These are phyloP conservation scores for Pterocles orientalis DNA, from an alignment of 2,113 vertebrate species.

Conservation along the genomic window DNA sequence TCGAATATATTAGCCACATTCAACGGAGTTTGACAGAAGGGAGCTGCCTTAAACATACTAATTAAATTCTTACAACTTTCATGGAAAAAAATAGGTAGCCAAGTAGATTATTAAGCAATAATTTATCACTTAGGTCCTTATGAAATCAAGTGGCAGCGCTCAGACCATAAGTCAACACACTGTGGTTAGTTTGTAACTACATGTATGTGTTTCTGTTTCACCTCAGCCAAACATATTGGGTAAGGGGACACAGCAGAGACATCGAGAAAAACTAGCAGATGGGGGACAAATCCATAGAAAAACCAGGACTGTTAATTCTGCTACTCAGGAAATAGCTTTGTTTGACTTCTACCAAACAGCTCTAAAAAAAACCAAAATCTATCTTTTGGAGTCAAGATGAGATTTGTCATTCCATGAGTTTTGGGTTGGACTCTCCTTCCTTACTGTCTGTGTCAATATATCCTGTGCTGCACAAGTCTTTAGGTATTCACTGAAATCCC, in stretches of 20 bases:
- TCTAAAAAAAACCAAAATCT: background rate
- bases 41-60: background rate
- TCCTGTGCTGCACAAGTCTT: background rate
- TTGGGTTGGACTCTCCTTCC: background rate
- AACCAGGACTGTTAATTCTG: background rate
- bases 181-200: background rate
- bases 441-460: background rate
- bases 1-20: background rate
- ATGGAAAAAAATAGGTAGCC: background rate
- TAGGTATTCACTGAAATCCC: background rate
- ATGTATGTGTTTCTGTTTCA: background rate
- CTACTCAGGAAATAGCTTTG: background rate
- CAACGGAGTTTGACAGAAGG: background rate
- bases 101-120: background rate
- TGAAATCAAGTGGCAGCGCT: background rate
- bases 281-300: background rate
- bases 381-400: background rate
- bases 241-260: rapidly evolving
- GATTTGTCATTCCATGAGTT: background rate
- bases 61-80: background rate
- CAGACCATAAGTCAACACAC: rapidly evolving
- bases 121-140: background rate
- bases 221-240: background rate
- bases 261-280: background rate
- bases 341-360: background rate